phyloP scores from a whole-genome alignment of 92 coral and sea anemone species.

The Zoanthus solanderi region DNA sequence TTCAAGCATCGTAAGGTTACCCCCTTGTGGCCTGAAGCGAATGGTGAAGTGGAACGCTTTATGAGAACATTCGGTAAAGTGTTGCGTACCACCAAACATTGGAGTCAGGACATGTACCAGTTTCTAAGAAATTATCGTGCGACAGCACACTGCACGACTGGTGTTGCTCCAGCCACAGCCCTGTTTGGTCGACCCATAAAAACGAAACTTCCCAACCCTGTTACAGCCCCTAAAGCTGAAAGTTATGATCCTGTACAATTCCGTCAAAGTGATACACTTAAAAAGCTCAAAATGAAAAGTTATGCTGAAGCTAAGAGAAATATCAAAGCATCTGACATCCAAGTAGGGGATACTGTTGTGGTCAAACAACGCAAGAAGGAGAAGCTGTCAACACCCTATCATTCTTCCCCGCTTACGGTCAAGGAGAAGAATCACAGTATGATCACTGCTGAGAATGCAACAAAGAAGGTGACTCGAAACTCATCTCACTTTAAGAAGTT shows the following conservation, averaged over 20 bases:
- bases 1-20: too few species aligned
- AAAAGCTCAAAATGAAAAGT: slow-evolving; percentile 17
- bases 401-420: slow-evolving; percentile 52
- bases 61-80: too few species aligned
- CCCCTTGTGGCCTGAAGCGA: too few species aligned
- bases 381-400: neutral
- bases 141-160: neutral
- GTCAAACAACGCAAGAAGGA: slow-evolving; percentile 1
- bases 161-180: slow-evolving; percentile 13
- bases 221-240: neutral
- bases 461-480: slow-evolving; percentile 46
- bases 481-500: slow-evolving; percentile 57
- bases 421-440: slow-evolving; percentile 41
- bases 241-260: slow-evolving; percentile 5
- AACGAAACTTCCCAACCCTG: neutral
- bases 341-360: neutral
- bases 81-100: neutral
- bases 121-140: neutral
- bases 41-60: too few species aligned
- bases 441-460: slow-evolving; percentile 44
- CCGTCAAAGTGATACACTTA: slow-evolving; percentile 4
- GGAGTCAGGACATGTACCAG: slow-evolving; percentile 2
- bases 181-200: slow-evolving; percentile 3
- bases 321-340: neutral
- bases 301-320: slow-evolving; percentile 1